Evolutionary conservation across 2,113 vertebrate genomes (phyloP).

Genomic region (Struthio camelus): DNA sequence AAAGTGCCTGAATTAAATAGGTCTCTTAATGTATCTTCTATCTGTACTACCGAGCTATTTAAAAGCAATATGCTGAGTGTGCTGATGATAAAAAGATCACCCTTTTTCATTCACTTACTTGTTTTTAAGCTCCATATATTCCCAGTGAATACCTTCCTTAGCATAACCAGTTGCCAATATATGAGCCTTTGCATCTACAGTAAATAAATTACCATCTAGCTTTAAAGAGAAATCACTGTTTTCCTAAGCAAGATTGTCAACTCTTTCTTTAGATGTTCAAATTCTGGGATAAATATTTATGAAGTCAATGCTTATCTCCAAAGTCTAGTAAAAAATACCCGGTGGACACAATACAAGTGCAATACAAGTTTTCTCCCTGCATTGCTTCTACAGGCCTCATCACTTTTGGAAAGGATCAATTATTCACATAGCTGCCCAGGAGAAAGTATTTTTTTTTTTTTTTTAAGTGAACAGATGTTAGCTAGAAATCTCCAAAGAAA

Average conservation of each 20-base stretch:
- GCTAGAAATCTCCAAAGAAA: neutral
- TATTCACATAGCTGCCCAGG: neutral
- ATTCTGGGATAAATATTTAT: neutral
- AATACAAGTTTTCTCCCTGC: neutral
- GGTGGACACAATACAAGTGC: neutral
- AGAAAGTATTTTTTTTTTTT: neutral
- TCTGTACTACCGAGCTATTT: slow-evolving; percentile 49
- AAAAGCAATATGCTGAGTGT: slow-evolving; percentile 47
- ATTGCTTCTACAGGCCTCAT: neutral
- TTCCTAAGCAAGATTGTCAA: neutral
- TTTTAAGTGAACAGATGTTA: neutral
- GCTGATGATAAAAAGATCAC: slow-evolving; percentile 34
- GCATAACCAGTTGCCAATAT: neutral
- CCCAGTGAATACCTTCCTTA: slow-evolving; percentile 19
- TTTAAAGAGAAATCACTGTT: neutral
- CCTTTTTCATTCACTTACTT: slow-evolving; percentile 17
- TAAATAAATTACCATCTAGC: neutral
- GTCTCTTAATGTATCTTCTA: slow-evolving; percentile 56
- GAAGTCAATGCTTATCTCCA: neutral
- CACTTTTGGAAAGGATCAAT: neutral
- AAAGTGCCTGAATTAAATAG: slow-evolving; percentile 64
- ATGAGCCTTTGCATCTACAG: neutral
- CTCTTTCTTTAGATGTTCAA: neutral
- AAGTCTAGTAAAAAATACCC: neutral
- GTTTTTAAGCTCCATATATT: slow-evolving; percentile 32